Evolutionary conservation across 2,888 invertebrate genomes (phyloP), one percentile per base, ranked within the genome.

Genomic region (Peribatodes rhomboidaria): DNA sequence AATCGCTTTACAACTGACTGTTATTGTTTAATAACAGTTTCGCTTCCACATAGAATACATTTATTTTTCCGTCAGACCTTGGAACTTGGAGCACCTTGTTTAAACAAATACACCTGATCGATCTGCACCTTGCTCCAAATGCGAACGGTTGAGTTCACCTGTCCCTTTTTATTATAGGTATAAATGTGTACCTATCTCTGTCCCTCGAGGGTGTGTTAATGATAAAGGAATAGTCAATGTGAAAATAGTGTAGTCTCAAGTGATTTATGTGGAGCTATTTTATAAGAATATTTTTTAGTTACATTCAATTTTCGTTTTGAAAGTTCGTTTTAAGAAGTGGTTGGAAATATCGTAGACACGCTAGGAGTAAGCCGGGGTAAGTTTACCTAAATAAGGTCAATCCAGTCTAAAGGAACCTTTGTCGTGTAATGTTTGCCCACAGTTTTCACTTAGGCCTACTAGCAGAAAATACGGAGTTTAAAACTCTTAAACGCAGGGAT

Each of bases 31-130:
- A 56, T 35, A 62, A 55, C 41, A 61, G 18, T 60, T 54, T 46
- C 22, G 37, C 41, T 61, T 65, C 68, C 55, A 65, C 57, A 67
- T 70, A 67, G 68, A 68, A 77, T 78, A 85, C 18, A 85, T 80
- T 84, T 65, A 86, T 84, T 86, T 83, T 81, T 85, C 78, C 74
- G 16, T 75, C 74, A 78, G 81, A 78, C 84, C 84, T 84, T 78
- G 81, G 78, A 6, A 37, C 50, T 57, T 58, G 75, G 79, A 86
- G 85, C 92, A 91, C 90, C 91, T 91, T 90, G 89, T 88, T 82
- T 85, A 84, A 89, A 86, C 87, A 91, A 92, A 92, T 84, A 91
- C 91, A 92, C 92, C 92, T 92, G 92, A 93, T 88, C 88, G 85
- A 85, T 87, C 63, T 89, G 90, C 92, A 93, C 92, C 92, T 93